phyloP scores from a whole-genome alignment of 2,888 invertebrate genomes.

The Drosophila mulleri region DNA sequence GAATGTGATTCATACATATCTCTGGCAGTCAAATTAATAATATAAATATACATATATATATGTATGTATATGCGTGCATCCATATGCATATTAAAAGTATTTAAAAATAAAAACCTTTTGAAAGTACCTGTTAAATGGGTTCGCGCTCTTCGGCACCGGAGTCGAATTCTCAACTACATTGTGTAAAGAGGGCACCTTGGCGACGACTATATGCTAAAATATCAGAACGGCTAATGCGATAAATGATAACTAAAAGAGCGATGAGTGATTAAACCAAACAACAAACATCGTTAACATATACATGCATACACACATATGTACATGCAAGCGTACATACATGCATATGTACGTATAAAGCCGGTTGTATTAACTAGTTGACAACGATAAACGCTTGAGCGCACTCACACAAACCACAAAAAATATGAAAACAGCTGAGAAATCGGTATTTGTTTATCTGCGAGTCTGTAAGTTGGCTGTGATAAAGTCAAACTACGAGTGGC shows the following conservation, averaged over 20 bases:
- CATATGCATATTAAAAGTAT: not conserved
- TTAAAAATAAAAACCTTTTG: not conserved
- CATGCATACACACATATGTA: not conserved
- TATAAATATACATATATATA: not conserved
- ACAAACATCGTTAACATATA: constrained; percentile 2
- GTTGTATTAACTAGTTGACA: constrained; percentile 19
- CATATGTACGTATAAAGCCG: not conserved
- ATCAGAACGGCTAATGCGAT: constrained; percentile 22
- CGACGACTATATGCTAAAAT: constrained; percentile 8
- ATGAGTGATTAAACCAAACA: constrained; percentile 21
- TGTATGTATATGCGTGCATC: too few species aligned
- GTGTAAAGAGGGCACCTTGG: constrained; percentile 10
- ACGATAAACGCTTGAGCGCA: constrained; percentile 43
- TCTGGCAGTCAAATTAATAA: not conserved
- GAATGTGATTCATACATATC: constrained; percentile 18
- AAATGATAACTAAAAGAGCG: constrained; percentile 47
- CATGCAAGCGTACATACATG: not conserved
- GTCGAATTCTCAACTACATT: constrained; percentile 13
- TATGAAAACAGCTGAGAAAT: constrained; percentile 52
- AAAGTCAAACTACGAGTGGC: not conserved
- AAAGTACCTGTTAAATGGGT: constrained; percentile 7
- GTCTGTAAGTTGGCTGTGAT: constrained; percentile 13
- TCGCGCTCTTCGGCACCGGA: not conserved
- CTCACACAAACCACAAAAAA: constrained; percentile 16
- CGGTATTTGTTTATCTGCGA: constrained; percentile 31